phyloP scores from a whole-genome alignment of 1,140 invertebrate genomes.

The Bombus vancouverensis region DNA sequence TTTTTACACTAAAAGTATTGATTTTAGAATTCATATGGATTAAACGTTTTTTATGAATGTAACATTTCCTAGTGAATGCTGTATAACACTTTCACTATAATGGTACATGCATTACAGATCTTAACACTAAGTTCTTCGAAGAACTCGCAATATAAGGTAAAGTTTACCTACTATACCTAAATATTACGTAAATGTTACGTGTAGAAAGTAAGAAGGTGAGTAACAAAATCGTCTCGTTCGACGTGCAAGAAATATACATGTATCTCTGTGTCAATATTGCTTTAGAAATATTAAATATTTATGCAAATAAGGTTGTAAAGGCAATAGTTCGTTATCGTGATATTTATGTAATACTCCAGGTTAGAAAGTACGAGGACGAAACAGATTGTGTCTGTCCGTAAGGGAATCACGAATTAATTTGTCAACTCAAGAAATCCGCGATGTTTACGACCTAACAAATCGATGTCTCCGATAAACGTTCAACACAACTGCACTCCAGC shows the following conservation, averaged over 20 bases:
- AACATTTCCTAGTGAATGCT: not conserved
- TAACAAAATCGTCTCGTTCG: not conserved
- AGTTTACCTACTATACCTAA: not conserved
- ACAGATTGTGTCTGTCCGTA: not conserved
- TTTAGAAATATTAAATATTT: not conserved
- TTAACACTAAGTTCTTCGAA: not conserved
- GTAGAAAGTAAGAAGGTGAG: not conserved
- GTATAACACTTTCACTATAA: not conserved
- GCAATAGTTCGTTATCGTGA: not conserved
- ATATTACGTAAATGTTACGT: not conserved
- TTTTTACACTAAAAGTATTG: too few relatives aligned
- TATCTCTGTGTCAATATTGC: not conserved
- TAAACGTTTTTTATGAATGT: too few relatives aligned
- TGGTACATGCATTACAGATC: not conserved
- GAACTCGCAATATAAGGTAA: not conserved
- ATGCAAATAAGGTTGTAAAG: not conserved
- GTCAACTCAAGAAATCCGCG: not conserved
- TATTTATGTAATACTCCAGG: not conserved
- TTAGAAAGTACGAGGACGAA: not conserved
- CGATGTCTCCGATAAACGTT: constrained; percentile 15
- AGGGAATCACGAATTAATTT: not conserved
- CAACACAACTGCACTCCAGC: too few relatives aligned
- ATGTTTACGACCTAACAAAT: not conserved
- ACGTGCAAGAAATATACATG: not conserved
- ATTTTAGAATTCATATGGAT: too few relatives aligned